Evolutionary conservation across 2,888 invertebrate species (phyloP), one percentile per base, ranked within the genome.

Genomic region (Lydus trimaculatus): DNA sequence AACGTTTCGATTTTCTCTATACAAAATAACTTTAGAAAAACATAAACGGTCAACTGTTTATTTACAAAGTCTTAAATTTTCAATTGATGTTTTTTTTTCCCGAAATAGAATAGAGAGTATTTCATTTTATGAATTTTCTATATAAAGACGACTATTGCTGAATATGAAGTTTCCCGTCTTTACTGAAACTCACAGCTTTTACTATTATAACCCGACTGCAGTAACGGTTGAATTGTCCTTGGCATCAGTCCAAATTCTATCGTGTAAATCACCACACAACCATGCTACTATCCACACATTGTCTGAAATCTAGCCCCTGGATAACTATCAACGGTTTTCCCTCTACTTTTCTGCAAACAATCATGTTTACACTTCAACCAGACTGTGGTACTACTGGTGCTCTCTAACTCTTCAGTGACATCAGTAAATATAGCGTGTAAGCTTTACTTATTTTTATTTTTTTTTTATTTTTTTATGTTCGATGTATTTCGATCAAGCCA

Each of bases 191-290:
- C 67, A 71, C 69, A 75, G 73, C 73, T 76, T 76, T 74, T 69
- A 70, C 63, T 62, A 33, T 58, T 60, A 25, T 25, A 52, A 23
- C 52, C 52, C 13, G 25, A 52, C 52, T 52, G 52, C 52, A 52
- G 52, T 23, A 25, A 52, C 52, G 52, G 56, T 64, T 68, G 60
- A 66, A 71, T 68, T 76, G 72, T 73, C 68, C 72, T 72, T 80
- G 80, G 80, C 77, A 56, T 28, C 60, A 43, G 63, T 75, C 80
- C 80, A 80, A 75, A 75, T 74, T 72, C 71, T 66, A 69, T 74
- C 72, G 75, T 77, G 76, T 79, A 80, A 80, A 79, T 80, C 78
- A 80, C 75, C 60, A 71, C 67, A 70, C 63, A 67, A 67, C 67
- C 63, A 63, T 63, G 60, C 67, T 62, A 65, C 71, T 67, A 67